phyloP scores from a whole-genome alignment of 2,888 invertebrate genomes.

The Ditula angustiorana region DNA sequence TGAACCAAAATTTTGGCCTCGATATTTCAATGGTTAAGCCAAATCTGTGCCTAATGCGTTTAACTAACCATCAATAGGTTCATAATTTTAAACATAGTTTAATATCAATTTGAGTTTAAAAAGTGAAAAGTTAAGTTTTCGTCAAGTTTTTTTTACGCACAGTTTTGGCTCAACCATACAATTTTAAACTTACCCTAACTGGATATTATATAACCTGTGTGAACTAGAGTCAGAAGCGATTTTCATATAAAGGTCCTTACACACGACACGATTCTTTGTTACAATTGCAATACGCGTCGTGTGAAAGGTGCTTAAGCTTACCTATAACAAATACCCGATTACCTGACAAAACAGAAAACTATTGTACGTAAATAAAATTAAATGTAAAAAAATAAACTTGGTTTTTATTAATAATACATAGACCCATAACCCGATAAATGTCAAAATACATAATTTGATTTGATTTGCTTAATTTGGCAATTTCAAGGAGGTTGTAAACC shows the following conservation, averaged over 20 bases:
- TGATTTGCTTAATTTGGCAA: too few relatives aligned
- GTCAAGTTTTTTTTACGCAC: too few relatives aligned
- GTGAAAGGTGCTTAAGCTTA: constrained; percentile 4
- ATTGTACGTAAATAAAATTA: constrained; percentile 38
- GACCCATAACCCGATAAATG: too few relatives aligned
- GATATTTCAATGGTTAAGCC: not conserved
- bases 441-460: too few relatives aligned
- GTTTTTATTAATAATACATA: constrained; percentile 17
- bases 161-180: not conserved
- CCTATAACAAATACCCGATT: too few relatives aligned
- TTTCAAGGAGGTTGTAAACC: too few relatives aligned
- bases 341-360: constrained; percentile 31
- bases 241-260: constrained; percentile 10
- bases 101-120: too few relatives aligned
- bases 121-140: too few relatives aligned
- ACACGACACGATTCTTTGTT: not conserved
- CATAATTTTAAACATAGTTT: too few relatives aligned
- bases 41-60: too few relatives aligned
- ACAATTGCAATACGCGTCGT: not conserved
- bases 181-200: constrained; percentile 2
- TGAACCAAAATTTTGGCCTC: not conserved
- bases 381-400: constrained; percentile 14
- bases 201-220: constrained; percentile 25
- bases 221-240: constrained; percentile 26
- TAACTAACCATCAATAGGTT: too few relatives aligned